Evolutionary conservation across 2,113 vertebrate species (phyloP).

Genomic region (Hippocampus zosterae): DNA sequence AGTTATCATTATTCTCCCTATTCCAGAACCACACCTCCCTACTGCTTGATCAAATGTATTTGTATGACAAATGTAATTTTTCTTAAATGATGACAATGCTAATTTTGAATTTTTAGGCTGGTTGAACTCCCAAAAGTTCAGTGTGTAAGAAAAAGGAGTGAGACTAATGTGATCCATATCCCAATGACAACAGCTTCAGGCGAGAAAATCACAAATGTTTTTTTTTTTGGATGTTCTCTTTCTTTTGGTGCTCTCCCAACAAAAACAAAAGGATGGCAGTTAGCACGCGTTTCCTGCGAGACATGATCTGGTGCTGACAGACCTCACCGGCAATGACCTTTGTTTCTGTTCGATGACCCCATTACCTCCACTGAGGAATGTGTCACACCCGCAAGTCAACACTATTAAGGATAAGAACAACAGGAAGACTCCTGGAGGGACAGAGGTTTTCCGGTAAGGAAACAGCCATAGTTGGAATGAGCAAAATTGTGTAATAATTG

Average conservation of each 20-base stretch:
- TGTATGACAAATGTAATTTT: no score
- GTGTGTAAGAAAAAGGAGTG: neutral
- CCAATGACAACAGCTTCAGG: neutral
- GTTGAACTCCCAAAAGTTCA: no score
- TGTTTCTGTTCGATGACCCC: slow-evolving; percentile 31
- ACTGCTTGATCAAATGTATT: no score
- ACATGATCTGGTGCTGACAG: slow-evolving; percentile 10
- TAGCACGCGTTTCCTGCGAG: slow-evolving; percentile 37
- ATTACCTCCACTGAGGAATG: slow-evolving; percentile 8
- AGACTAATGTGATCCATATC: slow-evolving; percentile 5
- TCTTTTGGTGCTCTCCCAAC: slow-evolving; percentile 8
- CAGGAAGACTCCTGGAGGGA: neutral
- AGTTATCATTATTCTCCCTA: no score
- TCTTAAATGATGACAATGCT: no score
- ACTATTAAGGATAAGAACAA: slow-evolving; percentile 10
- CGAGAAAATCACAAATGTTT: slow-evolving; percentile 6
- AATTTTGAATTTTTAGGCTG: no score
- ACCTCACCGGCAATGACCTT: slow-evolving; percentile 27
- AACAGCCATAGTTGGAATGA: neutral
- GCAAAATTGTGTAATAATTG: neutral
- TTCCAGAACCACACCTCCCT: no score
- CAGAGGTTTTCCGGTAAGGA: neutral
- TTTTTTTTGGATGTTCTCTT: slow-evolving; percentile 10
- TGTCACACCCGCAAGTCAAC: slow-evolving; percentile 28
- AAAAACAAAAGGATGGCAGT: neutral